These are phyloP conservation scores for Grammatotria lemairii DNA, from an alignment of 2,113 vertebrate genomes.

Conservation along the genomic window DNA sequence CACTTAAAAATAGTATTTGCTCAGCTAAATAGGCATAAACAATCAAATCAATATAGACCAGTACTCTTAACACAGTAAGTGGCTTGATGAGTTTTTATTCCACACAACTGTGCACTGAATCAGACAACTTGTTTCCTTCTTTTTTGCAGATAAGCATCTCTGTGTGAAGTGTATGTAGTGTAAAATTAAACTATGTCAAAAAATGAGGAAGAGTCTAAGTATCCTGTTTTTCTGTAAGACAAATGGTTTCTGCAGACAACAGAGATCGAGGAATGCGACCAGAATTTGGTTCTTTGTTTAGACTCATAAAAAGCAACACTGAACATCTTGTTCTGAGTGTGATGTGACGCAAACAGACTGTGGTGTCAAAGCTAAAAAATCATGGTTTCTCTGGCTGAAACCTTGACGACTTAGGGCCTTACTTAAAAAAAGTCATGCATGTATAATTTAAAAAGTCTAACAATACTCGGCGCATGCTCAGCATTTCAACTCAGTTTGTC, in stretches of 20 bases:
- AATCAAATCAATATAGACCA: not conserved
- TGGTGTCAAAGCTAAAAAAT: not conserved
- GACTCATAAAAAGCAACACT: not conserved
- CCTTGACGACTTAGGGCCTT: not conserved
- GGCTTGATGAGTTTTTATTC: not conserved
- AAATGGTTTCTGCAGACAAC: not conserved
- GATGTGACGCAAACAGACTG: not conserved
- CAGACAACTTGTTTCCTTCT: not conserved
- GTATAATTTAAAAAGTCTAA: not conserved
- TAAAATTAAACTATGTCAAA: not conserved
- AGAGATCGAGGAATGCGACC: not conserved
- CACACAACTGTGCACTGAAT: not conserved
- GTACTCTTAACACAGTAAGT: not conserved
- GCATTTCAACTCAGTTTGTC: not conserved
- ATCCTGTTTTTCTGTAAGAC: not conserved
- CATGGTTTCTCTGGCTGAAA: not conserved
- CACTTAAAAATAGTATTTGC: not conserved
- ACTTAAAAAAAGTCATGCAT: not conserved
- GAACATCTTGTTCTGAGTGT: not conserved
- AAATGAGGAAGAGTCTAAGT: not conserved
- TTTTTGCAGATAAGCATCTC: not conserved
- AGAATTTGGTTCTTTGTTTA: not conserved
- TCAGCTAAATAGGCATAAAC: not conserved
- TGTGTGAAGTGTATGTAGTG: not conserved
- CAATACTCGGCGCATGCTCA: not conserved